These are phyloP conservation scores for Sarcophilus harrisii DNA, from an alignment of 2,797 vertebrate species.

Conservation along the genomic window DNA sequence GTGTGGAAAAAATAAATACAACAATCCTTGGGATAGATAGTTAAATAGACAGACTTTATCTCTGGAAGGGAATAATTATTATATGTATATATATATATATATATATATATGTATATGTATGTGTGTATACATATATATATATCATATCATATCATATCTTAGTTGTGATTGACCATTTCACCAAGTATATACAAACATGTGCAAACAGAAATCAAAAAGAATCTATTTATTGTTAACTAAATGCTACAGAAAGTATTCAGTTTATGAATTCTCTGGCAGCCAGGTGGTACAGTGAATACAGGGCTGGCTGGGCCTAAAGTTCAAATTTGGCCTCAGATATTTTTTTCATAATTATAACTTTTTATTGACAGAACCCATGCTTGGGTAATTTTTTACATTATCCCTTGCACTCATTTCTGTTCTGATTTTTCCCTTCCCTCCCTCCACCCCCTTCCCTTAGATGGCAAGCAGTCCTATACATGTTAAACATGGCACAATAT, in stretches of 20 bases:
- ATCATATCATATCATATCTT: background rate
- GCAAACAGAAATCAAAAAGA: background rate
- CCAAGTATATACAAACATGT: background rate
- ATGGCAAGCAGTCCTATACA: too few species aligned
- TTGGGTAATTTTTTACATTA: too few species aligned
- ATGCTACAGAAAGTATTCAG: background rate
- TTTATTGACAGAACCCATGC: too few species aligned
- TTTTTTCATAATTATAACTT: background rate
- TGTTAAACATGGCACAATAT: too few species aligned
- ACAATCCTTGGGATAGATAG: background rate
- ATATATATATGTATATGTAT: too few species aligned
- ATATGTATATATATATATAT: too few species aligned
- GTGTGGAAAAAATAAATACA: background rate
- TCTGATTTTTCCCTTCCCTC: too few species aligned
- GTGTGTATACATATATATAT: too few species aligned
- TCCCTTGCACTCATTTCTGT: too few species aligned
- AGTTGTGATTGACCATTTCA: background rate
- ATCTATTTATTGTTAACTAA: background rate
- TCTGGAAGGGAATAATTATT: background rate
- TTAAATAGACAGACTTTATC: background rate
- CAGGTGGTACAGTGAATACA: background rate
- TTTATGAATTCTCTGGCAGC: background rate
- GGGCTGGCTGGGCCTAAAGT: background rate
- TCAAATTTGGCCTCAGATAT: background rate
- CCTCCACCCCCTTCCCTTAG: too few species aligned